phyloP scores from a whole-genome alignment of 2,113 vertebrate species.

The Cisticola juncidis region DNA sequence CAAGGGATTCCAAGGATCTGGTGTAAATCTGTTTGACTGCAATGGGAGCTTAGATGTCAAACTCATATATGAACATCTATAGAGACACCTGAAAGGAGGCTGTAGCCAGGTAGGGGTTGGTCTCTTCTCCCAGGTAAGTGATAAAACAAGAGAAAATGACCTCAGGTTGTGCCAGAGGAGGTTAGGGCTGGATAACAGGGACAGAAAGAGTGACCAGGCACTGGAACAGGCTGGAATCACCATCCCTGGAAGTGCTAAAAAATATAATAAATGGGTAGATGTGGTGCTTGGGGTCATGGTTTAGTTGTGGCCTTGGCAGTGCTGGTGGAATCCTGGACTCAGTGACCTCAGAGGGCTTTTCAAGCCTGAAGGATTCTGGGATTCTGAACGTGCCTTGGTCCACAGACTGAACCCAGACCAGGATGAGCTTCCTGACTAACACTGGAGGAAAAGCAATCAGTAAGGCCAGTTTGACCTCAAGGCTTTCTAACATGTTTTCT shows the following conservation, averaged over 20 bases:
- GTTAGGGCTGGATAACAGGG: not conserved
- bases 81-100: not conserved
- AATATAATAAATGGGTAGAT: too few species aligned
- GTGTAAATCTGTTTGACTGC: not conserved
- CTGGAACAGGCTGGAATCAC: not conserved
- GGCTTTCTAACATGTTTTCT: not conserved
- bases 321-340: not conserved
- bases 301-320: not conserved
- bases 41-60: not conserved
- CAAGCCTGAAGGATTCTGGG: not conserved
- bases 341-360: not conserved
- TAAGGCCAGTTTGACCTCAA: not conserved
- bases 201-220: too few species aligned
- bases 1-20: not conserved
- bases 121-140: not conserved
- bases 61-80: not conserved
- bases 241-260: not conserved
- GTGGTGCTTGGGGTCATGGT: too few species aligned
- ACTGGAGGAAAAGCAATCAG: not conserved
- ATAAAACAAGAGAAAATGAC: not conserved
- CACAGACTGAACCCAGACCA: not conserved
- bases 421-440: accelerated
- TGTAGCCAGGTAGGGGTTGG: not conserved
- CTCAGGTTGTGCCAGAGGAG: too few species aligned
- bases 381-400: not conserved